These are phyloP conservation scores for Armadillidium nasatum DNA, from an alignment of 1,140 invertebrate species.

Conservation along the genomic window DNA sequence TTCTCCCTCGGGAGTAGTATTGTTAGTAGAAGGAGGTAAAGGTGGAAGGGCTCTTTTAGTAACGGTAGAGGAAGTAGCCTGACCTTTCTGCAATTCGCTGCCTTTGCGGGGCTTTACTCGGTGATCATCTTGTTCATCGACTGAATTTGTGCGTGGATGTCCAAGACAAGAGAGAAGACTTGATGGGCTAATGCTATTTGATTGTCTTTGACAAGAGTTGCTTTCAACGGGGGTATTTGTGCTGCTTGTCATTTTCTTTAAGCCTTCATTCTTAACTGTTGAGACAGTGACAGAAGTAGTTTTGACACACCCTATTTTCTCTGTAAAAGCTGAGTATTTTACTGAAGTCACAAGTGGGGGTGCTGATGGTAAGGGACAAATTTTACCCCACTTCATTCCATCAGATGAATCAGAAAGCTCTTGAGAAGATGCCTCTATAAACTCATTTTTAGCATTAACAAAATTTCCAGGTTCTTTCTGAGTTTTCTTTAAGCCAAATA, in stretches of 20 bases:
- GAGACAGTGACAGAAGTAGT: not conserved
- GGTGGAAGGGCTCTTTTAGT: not conserved
- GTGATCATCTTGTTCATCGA: not conserved
- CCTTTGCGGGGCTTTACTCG: not conserved
- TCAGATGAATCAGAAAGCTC: not conserved
- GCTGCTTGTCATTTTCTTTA: not conserved
- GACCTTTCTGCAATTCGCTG: not conserved
- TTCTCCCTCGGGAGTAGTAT: not conserved
- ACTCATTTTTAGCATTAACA: no score
- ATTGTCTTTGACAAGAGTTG: not conserved
- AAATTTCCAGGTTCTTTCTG: not conserved
- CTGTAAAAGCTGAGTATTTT: not conserved
- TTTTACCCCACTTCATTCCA: not conserved
- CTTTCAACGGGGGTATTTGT: not conserved
- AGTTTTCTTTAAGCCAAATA: not conserved
- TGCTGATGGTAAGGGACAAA: not conserved
- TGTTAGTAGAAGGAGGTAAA: not conserved
- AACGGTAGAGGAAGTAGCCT: not conserved
- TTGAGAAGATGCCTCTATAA: not conserved
- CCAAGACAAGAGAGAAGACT: not conserved
- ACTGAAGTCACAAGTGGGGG: not conserved
- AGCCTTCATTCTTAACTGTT: not conserved
- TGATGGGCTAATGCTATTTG: not conserved
- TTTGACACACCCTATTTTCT: not conserved
- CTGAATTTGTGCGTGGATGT: not conserved